Evolutionary conservation across 2,113 vertebrate species (phyloP), one percentile per base, ranked within the genome.

Genomic region (Bagarius yarrelli): DNA sequence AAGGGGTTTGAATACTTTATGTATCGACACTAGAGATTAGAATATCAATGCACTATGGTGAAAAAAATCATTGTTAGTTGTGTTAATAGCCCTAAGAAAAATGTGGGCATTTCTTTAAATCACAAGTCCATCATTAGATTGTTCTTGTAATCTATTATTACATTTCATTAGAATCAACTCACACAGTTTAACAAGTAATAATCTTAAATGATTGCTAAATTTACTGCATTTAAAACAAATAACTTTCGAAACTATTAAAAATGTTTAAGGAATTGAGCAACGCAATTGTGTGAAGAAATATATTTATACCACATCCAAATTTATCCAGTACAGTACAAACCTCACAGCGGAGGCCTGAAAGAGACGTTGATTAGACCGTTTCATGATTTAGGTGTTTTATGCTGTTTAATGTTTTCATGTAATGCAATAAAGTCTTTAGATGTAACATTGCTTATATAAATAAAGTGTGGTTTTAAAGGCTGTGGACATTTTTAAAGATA

Each of bases 381-480:
- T 87, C 81, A 86, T 86, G 85, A 84, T 75, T 79, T 66, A 71
- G 82, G 81, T 83, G 80, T 66, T 84, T 83, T 84, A 53, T 80
- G 60, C 74, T 79, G 66, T 50, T 63, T 67, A 59, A 64, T 84
- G 73, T 82, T 84, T 79, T 80, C 14, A 25, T 71, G 80, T 56
- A 63, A 81, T 90, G 55, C 66, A 18, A 75, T 80, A 50, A 66
- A 69, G 78, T 84, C 84, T 83, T 78, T 83, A 53, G 76, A 82
- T 70, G 75, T 56, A 61, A 73, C 70, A n/a, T 34, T 53, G 30
- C 64, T 85, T 81, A 59, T 55, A 79, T 76, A 83, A 57, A 57
- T 77, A 84, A 61, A 55, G 83, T 15, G 18, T 36, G 32, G 44
- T 81, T 81, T 82, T 64, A 25, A 66, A 82, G 34, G n/a, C 14